A percentile compares a stretch with the other conserved stretches of the same genome.
Evolutionary conservation across 2,113 vertebrate genomes (phyloP).

Genomic region (Gobius niger): DNA sequence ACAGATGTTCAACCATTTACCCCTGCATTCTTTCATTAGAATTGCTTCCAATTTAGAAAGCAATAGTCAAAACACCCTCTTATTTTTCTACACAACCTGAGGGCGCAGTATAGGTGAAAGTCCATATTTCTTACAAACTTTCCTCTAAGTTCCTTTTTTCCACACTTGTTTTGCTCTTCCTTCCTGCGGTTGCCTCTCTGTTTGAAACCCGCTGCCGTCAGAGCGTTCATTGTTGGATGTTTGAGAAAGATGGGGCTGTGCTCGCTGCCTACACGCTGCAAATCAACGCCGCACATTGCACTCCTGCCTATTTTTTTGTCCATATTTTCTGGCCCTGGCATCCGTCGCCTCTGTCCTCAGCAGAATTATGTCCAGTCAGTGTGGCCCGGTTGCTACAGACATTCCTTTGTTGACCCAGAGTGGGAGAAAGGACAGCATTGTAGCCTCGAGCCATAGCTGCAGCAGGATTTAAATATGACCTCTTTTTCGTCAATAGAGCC

Average conservation of each 20-base stretch:
- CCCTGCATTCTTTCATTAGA: no score
- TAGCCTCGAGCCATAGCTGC: slow-evolving; percentile 14
- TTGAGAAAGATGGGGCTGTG: slow-evolving; percentile 49
- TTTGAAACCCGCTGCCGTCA: slow-evolving; percentile 27
- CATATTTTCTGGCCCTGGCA: slow-evolving; percentile 21
- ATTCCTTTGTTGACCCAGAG: slow-evolving; percentile 60
- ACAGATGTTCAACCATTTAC: no score
- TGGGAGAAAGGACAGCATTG: slow-evolving; percentile 44
- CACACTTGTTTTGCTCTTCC: slow-evolving; percentile 5
- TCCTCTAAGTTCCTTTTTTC: not conserved
- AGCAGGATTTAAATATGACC: slow-evolving; percentile 51
- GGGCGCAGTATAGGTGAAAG: not conserved
- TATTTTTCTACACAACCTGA: not conserved
- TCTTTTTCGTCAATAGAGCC: slow-evolving; percentile 42
- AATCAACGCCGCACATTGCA: slow-evolving; percentile 29
- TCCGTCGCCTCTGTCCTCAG: slow-evolving; percentile 22
- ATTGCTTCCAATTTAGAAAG: not conserved
- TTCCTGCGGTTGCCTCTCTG: slow-evolving; percentile 23
- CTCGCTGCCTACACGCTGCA: slow-evolving; percentile 35
- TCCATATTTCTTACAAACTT: slow-evolving; percentile 6
- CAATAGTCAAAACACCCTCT: not conserved
- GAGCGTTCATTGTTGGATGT: slow-evolving; percentile 52
- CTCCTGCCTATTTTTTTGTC: slow-evolving; percentile 30
- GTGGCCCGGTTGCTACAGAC: slow-evolving; percentile 35
- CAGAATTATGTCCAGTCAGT: slow-evolving; percentile 66